Evolutionary conservation across 2,797 vertebrate genomes (phyloP).

Genomic region (Coilia nasus): DNA sequence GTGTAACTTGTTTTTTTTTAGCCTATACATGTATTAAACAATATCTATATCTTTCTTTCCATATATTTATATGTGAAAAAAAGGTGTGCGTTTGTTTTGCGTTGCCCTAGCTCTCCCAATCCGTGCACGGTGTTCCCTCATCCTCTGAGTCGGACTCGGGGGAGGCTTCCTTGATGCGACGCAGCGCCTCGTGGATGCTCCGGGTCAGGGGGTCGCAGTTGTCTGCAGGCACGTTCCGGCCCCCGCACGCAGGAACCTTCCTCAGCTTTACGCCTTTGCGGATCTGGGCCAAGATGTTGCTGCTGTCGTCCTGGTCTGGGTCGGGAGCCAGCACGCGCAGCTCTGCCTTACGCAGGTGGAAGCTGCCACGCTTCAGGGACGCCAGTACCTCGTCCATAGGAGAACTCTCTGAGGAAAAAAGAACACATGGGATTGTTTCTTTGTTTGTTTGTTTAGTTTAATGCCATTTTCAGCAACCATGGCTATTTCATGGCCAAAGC

Average conservation of each 20-base stretch:
- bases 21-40: too few relatives aligned
- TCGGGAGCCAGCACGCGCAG: conserved; percentile 90
- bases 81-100: not conserved
- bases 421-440: not conserved
- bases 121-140: conserved; percentile 87
- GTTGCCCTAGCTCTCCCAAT: conserved; percentile 90
- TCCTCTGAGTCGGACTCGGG: conserved; percentile 97
- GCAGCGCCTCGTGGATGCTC: conserved; percentile 96
- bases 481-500: too few relatives aligned
- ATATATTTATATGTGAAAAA: too few relatives aligned
- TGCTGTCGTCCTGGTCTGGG: conserved; percentile 89
- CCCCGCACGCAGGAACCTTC: conserved; percentile 88
- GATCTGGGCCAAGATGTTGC: conserved; percentile 98
- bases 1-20: too few relatives aligned
- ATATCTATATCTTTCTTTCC: too few relatives aligned
- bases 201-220: conserved; percentile 91
- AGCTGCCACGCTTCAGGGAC: conserved; percentile 94
- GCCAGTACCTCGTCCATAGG: conserved; percentile 98
- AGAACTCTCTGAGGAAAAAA: conserved; percentile 81
- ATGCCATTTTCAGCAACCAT: too few relatives aligned
- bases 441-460: too few relatives aligned
- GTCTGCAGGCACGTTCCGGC: conserved; percentile 80
- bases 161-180: conserved; percentile 96
- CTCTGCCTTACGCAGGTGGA: conserved; percentile 95
- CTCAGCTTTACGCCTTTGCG: conserved; percentile 92